phyloP scores from a whole-genome alignment of 2,888 invertebrate species.

The Parnassius apollo region DNA sequence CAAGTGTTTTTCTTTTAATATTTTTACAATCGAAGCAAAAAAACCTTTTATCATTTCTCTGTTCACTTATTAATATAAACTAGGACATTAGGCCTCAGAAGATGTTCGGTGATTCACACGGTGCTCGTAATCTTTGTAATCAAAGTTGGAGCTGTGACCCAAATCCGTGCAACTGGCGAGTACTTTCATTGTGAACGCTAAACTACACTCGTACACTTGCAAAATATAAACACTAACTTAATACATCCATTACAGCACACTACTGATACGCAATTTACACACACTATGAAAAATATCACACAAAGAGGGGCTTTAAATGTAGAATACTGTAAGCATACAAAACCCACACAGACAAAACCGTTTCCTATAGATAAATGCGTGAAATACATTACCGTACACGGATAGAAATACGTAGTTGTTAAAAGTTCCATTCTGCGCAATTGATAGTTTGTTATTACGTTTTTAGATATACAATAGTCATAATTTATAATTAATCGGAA shows the following conservation, averaged over 20 bases:
- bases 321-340: constrained; percentile 33
- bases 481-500: constrained; percentile 13
- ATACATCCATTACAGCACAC: neutral
- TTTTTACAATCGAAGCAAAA: neutral
- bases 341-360: constrained; percentile 38
- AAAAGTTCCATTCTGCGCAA: constrained; percentile 10
- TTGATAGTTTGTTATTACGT: neutral
- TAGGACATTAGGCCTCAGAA: constrained; percentile 37
- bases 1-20: too few relatives aligned
- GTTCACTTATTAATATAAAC: constrained; percentile 18
- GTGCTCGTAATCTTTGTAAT: constrained; percentile 76
- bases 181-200: constrained; percentile 79
- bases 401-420: constrained; percentile 5
- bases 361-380: constrained; percentile 38
- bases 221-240: constrained; percentile 26
- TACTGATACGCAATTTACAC: constrained; percentile 25
- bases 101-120: constrained; percentile 77
- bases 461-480: constrained; percentile 12
- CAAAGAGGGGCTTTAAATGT: constrained; percentile 14
- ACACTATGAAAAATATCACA: constrained; percentile 36
- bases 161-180: constrained; percentile 76
- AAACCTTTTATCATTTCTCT: neutral
- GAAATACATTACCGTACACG: constrained; percentile 41
- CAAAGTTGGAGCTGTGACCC: constrained; percentile 78
- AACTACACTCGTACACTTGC: constrained; percentile 54